A percentile compares a stretch with the other conserved stretches of the same genome.
These are phyloP conservation scores for Formica exsecta DNA, from an alignment of 1,140 invertebrate species.

Conservation along the genomic window DNA sequence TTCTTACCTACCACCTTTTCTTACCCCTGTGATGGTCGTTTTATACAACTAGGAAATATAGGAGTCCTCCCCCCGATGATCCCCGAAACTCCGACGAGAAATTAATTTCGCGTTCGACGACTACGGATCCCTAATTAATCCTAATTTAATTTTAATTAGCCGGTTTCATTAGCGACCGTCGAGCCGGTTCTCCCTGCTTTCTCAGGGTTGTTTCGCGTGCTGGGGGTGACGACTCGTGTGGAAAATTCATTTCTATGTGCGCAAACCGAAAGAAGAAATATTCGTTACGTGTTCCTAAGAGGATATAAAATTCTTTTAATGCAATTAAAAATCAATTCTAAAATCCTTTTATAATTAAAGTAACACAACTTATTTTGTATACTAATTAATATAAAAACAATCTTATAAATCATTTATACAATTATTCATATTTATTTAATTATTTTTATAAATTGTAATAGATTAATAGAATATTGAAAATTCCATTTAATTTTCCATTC, in stretches of 20 bases:
- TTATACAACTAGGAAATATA: constrained; percentile 30
- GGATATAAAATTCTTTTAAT: constrained; percentile 11
- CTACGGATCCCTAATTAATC: constrained; percentile 65
- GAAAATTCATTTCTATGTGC: constrained; percentile 51
- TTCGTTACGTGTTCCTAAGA: not conserved
- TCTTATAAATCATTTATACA: not conserved
- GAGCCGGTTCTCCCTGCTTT: constrained; percentile 44
- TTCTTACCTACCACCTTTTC: not conserved
- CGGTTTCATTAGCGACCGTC: constrained; percentile 55
- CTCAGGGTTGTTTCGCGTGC: constrained; percentile 45
- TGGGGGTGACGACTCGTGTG: constrained; percentile 37
- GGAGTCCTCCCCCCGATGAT: constrained; percentile 58
- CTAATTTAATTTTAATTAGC: constrained; percentile 73
- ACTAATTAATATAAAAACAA: not conserved
- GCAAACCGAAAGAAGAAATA: constrained; percentile 37
- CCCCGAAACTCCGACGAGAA: constrained; percentile 60
- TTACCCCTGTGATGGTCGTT: constrained; percentile 30
- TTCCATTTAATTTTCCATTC: not conserved
- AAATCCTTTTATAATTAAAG: not conserved
- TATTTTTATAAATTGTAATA: not conserved
- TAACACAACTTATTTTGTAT: not conserved
- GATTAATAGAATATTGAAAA: not conserved
- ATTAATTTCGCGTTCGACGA: constrained; percentile 73
- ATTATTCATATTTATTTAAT: not conserved
- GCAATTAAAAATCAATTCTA: not conserved